These are phyloP conservation scores for Rynchops niger DNA, from an alignment of 2,113 vertebrate genomes.

Conservation along the genomic window DNA sequence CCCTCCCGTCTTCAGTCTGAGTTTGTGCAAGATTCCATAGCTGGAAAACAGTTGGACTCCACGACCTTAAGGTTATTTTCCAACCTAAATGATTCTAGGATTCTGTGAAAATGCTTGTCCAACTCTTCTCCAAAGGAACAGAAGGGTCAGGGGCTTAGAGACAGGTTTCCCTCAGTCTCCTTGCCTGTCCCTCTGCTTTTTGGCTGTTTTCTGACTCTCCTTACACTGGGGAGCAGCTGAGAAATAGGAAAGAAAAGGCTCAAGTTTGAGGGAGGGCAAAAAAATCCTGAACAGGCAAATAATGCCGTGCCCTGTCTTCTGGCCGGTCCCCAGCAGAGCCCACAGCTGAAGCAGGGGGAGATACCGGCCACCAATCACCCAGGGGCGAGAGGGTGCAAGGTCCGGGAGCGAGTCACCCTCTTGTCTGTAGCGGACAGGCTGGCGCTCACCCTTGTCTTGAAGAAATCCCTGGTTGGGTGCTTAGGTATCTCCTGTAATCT, in stretches of 20 bases:
- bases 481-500: neutral
- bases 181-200: neutral
- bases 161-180: neutral
- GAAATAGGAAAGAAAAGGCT: neutral
- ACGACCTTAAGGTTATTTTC: neutral
- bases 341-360: rapidly evolving
- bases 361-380: rapidly evolving
- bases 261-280: too few relatives aligned
- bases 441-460: neutral
- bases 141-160: neutral
- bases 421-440: neutral
- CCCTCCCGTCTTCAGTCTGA: neutral
- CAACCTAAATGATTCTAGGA: rapidly evolving
- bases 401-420: rapidly evolving
- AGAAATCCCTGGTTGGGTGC: neutral
- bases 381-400: rapidly evolving
- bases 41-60: rapidly evolving
- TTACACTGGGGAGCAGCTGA: neutral
- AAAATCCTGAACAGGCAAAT: neutral
- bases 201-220: neutral
- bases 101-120: neutral
- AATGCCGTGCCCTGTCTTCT: neutral
- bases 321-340: neutral
- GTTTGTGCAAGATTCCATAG: neutral
- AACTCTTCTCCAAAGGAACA: neutral